Percentiles rank a stretch among this genome's conserved stretches.
These are phyloP conservation scores for Ceratoteleas bidentatus DNA, from an alignment of 1,140 invertebrate genomes.

Conservation along the genomic window DNA sequence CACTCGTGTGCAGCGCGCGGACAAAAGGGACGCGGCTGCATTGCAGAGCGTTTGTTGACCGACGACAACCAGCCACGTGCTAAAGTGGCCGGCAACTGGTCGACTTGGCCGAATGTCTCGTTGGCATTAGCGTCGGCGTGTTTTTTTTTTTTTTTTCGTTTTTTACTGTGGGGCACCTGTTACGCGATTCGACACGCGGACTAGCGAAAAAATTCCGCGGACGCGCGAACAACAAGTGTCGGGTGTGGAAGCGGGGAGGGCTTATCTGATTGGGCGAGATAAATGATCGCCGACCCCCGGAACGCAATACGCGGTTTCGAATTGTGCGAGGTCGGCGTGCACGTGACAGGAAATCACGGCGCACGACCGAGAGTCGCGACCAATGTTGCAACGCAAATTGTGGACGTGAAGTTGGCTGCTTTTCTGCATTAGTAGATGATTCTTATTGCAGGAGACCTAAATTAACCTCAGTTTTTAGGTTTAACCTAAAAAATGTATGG, in stretches of 20 bases:
- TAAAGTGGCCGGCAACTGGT: slow-evolving; percentile 65
- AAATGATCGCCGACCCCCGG: slow-evolving; percentile 14
- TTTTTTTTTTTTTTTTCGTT: too few species aligned
- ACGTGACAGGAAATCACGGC: slow-evolving; percentile 42
- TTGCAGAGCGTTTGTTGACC: slow-evolving; percentile 67
- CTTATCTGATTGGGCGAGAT: slow-evolving; percentile 33
- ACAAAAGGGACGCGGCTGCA: slow-evolving; percentile 61
- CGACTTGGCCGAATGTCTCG: slow-evolving; percentile 60
- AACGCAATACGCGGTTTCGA: slow-evolving; percentile 27
- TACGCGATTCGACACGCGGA: too few species aligned
- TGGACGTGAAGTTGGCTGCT: too few species aligned
- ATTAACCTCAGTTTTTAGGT: too few species aligned
- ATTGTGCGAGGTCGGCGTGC: slow-evolving; percentile 30
- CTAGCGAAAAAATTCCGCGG: too few species aligned
- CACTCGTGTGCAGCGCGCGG: slow-evolving; percentile 16
- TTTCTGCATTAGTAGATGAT: too few species aligned
- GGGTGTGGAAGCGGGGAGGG: slow-evolving; percentile 2
- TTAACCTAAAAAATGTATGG: too few species aligned
- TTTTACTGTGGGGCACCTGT: too few species aligned
- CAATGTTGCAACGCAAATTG: too few species aligned
- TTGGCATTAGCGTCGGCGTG: too few species aligned
- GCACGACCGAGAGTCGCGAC: slow-evolving; percentile 11
- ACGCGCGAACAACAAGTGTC: too few species aligned
- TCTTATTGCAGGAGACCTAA: too few species aligned
- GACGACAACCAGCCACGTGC: slow-evolving; percentile 60